Base-by-base conservation (phyloP, 2,113 vertebrate species). In the Pangasianodon hypophthalmus region DNA sequence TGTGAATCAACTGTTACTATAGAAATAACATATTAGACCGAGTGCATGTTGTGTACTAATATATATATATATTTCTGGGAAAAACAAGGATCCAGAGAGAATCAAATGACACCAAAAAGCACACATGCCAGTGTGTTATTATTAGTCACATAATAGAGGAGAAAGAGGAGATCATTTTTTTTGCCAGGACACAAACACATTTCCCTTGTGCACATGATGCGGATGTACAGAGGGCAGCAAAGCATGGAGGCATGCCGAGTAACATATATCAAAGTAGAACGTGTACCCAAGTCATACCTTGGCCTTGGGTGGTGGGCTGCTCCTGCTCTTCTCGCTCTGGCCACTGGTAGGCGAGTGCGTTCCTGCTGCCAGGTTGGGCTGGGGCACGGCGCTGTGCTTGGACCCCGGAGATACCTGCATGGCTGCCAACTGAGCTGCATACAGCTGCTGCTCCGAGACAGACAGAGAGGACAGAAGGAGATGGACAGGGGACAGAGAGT, bases 361-460 rank as follows among this genome's bases (percentile, higher is more conserved):
- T 93, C 97, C 95, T 93, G 95, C 97, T 93, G 95, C 97, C 87
- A 98, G 95, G 96, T 97, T 98, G 93, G 95, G 95, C 91, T 98
- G 98, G 85, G 97, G 94, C 92, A 99, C 95, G 90, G 97, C 96
- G 93, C 97, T 97, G 92, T 99, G 97, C 95, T 99, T 99, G 89
- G 97, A 97, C 95, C 98, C 98, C 0, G 98, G 98, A 93, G 98
- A 99, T 37, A 99, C 98, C 95, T 99, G 98, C 98, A 99, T 99
- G 41, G 98, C 98, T 84, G 98, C 98, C 93, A 99, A 96, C 92
- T 99, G 98, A 93, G 98, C 98, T 87, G 98, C 98, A 92, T 99
- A 99, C 92, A 99, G 96, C 96, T 99, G 98, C 98, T 99, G 93
- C 92, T 91, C 92, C 91, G 86, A 91, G 46, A 92, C 93, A 92